Evolutionary conservation across 2,888 invertebrate genomes (phyloP).

Genomic region (Kryphioiulus occultus): DNA sequence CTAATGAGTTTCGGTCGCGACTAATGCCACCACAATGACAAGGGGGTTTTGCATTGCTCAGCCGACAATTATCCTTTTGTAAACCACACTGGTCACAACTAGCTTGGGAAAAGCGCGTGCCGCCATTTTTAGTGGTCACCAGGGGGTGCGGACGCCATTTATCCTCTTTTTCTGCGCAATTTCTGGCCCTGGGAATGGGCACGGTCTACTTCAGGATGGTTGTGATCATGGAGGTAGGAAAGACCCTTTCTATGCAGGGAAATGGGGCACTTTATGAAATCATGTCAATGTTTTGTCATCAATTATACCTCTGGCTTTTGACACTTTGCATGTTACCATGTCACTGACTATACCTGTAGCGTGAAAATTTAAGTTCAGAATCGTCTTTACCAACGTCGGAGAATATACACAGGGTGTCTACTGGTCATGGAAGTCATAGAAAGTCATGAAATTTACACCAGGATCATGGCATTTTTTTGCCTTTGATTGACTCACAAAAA

Average conservation of each 20-base stretch:
- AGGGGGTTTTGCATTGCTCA: not conserved
- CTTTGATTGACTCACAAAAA: no score
- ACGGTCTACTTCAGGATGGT: not conserved
- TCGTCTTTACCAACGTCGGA: no score
- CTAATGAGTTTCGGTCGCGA: constrained; percentile 22
- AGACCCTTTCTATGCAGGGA: not conserved
- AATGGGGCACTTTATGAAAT: not conserved
- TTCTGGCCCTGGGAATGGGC: not conserved
- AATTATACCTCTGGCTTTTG: no score
- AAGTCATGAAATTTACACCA: no score
- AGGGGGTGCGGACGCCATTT: not conserved
- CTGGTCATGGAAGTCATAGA: no score
- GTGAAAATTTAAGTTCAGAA: no score
- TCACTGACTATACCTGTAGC: no score
- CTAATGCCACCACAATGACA: constrained; percentile 30
- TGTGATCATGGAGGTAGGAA: no score
- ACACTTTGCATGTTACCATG: no score
- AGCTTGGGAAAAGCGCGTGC: constrained; percentile 27
- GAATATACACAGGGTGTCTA: no score
- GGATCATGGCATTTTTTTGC: no score
- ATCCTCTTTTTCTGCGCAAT: not conserved
- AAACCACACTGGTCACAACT: not conserved
- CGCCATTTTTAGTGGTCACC: constrained; percentile 32
- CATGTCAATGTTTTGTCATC: no score
- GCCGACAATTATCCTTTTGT: constrained; percentile 4